Evolutionary conservation across 2,797 vertebrate genomes (phyloP), one percentile per base, ranked within the genome.

Genomic region (Myotis vivesi): DNA sequence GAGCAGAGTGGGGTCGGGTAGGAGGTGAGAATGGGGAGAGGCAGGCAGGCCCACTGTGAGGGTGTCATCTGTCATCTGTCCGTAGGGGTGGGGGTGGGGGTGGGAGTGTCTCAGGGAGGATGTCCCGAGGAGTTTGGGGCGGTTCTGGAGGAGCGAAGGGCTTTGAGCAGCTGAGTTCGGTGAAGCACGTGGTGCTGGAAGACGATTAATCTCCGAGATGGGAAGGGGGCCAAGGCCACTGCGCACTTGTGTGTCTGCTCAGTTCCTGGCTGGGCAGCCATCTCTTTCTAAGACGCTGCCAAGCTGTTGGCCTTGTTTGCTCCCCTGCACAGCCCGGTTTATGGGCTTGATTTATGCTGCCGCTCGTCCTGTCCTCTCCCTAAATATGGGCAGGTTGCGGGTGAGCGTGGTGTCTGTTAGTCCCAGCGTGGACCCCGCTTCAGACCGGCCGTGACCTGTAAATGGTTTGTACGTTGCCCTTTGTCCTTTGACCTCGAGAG

Each of bases 401-500:
- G 0, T 2, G 0, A n/a, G 25, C 66, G 9, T 5, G 23, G 77
- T 8, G 20, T 71, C 59, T 16, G 12, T 28, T 5, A 6, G 49
- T 19, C 88, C 72, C 22, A 30, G 33, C 0, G 0, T 8, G 6
- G 57, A 49, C 55, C 87, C 77, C 55, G 46, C 83, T 77, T 57
- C 46, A 10, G n/a, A 33, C 66, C 25, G 3, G 15, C 49, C 0
- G 1, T 30, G 57, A 46, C 57, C 83, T 68, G n/a, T 6, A 3
- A 8, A 44, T n/a, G 5, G 2, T 44, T 15, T 64, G 68, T 22
- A 0, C 44, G 44, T 51, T 22, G 19, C 30, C n/a, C n/a, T 23
- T 10, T n/a, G 23, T n/a, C 25, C 12, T 23, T 23, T 46, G 73
- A 8, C 83, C 89, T 15, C 73, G 33, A 30, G 20, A 83, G 36